Conservation (phyloP, 2,797 vertebrate genomes). For the Aplochiton taeniatus region DNA sequence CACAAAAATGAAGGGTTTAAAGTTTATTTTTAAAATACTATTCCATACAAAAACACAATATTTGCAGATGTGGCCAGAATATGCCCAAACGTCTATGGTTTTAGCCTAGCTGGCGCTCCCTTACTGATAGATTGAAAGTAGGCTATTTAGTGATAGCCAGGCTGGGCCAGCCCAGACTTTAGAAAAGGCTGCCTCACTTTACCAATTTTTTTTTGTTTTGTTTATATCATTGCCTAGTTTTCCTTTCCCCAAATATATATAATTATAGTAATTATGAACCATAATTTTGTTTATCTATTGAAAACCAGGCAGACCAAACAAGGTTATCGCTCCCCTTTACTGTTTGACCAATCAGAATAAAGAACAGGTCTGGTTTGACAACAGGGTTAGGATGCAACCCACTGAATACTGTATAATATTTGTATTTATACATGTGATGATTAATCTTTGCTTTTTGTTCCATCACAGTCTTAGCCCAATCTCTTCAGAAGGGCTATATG, state of each 20-base stretch:
- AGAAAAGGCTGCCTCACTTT: conserved; percentile 29
- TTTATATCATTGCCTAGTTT: no score
- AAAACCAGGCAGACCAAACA: no score
- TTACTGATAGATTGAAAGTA: no score
- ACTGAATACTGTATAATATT: conserved; percentile 48
- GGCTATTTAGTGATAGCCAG: no score
- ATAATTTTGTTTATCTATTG: no score
- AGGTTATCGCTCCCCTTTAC: no score
- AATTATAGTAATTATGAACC: no score
- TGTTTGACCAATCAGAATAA: not conserved
- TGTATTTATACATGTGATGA: conserved; percentile 56
- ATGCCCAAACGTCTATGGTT: not conserved
- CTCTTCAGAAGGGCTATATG: conserved; percentile 48
- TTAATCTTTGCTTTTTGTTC: conserved; percentile 52
- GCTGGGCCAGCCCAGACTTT: conserved; percentile 13
- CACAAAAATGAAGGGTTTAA: conserved; percentile 6
- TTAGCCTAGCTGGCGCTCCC: no score
- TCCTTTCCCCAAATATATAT: no score
- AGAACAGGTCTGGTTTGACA: conserved; percentile 28
- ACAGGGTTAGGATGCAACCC: conserved; percentile 29
- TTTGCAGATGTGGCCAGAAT: not conserved
- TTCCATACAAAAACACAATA: not conserved
- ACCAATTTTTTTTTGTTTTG: not conserved
- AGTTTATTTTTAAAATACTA: not conserved
- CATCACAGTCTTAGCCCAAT: conserved; percentile 37